phyloP scores from a whole-genome alignment of 2,888 invertebrate genomes.

The Cosmorhoe ocellata region DNA sequence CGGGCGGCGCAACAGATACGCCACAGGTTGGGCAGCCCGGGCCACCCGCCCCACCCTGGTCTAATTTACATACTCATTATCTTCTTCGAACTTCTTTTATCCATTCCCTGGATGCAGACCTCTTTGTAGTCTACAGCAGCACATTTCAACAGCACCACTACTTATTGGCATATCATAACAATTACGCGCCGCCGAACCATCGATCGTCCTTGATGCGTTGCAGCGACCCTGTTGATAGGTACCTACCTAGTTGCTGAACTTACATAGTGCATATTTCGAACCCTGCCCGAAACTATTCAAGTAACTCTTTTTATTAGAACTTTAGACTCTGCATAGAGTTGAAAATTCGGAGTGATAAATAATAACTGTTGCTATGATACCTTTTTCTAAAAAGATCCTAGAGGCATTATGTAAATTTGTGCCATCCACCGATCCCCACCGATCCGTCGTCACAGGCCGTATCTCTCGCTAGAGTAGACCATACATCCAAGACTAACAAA shows the following conservation, averaged over 20 bases:
- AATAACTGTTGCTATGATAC: too few relatives aligned
- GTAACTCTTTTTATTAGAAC: too few relatives aligned
- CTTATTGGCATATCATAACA: too few relatives aligned
- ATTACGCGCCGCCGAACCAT: slow-evolving; percentile 21
- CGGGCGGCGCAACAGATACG: slow-evolving; percentile 79
- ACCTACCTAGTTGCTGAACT: background rate
- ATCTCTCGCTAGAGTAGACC: too few relatives aligned
- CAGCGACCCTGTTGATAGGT: slow-evolving; percentile 1
- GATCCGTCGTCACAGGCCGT: too few relatives aligned
- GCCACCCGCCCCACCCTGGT: slow-evolving; percentile 51
- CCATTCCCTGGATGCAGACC: background rate
- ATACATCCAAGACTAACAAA: too few relatives aligned
- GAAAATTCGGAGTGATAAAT: too few relatives aligned
- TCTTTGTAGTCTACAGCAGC: background rate
- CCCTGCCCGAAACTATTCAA: background rate
- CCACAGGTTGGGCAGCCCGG: slow-evolving; percentile 80
- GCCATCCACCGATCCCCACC: too few relatives aligned
- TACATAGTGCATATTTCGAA: slow-evolving; percentile 1
- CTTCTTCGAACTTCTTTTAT: slow-evolving; percentile 49
- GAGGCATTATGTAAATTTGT: too few relatives aligned
- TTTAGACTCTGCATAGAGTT: too few relatives aligned
- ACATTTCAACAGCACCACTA: background rate
- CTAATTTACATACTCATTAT: slow-evolving; percentile 77
- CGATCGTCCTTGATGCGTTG: slow-evolving; percentile 1
- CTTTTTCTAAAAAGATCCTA: too few relatives aligned